Base-by-base conservation (phyloP, 2,888 invertebrate genomes). In the Sericinus montela region DNA sequence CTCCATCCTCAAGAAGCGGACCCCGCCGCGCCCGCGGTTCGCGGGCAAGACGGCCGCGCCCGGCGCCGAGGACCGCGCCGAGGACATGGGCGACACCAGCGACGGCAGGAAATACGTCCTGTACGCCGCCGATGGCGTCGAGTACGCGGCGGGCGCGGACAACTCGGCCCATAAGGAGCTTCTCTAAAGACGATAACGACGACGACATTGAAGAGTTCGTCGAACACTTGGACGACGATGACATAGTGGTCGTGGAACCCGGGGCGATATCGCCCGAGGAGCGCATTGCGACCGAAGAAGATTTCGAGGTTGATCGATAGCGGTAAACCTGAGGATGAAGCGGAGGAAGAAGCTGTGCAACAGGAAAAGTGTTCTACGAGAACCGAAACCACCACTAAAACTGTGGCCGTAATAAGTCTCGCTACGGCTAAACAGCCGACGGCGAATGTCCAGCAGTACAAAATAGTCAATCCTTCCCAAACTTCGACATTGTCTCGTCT, bases 271-370 rank as follows among this genome's bases (percentile, higher is more conserved):
- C 92, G 0, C 91, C 92, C 0, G 92, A 92, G 58, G 92, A 92
- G 59, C 90, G 91, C 0, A 90, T 92, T 51, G 90, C 91, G 0
- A 92, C 92, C 0, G 91, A 91, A 57, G 92, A 92, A 71, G 92
- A 93, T 65, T 92, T 92, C 59, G 92, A 92, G 61, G 55, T 70
- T 92, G 14, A 93, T 92, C 32, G 92, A 92, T 57, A 90, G 91
- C 57, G 91, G 91, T 0, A 90, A 90, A 52, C 84, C 90, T 0
- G 90, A 91, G 53, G 91, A 92, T 43, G 86, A 84, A 39, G 58
- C 50, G 1, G 86, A 75, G 30, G 78, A 78, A 13, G 85, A 89
- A 60, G 34, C 59, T 1, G 50, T 62, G 0, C 53, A 58, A n/a
- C n/a, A n/a, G n/a, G n/a, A n/a, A 63, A 80, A 86, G 7, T 78